Evolutionary conservation across 2,113 vertebrate genomes (phyloP), one percentile per base, ranked within the genome.

Genomic region (Antigone vipio): DNA sequence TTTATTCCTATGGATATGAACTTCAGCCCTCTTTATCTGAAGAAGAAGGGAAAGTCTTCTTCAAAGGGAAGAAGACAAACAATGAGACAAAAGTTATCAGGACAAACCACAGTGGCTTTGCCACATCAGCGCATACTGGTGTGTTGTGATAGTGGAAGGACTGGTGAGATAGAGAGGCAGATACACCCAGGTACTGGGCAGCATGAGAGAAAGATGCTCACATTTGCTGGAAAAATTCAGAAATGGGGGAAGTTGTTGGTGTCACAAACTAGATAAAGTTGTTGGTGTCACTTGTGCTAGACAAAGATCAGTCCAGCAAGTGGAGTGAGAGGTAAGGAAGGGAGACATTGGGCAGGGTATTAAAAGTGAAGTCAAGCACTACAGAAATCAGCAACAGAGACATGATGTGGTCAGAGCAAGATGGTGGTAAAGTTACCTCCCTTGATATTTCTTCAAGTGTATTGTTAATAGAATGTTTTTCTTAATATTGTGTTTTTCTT

Each of bases 111-210:
- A n/a, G 21, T 40, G 60, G 15, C 19, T 66, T 24, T 87, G 40
- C 3, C 20, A 56, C 13, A 64, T 23, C 18, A 50, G 29, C 15
- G 35, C 0, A 0, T 30, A 9, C 17, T 38, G 15, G 5, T 59
- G 15, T 59, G 23, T 17, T 45, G 34, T 45, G 30, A 8, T 23
- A 69, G 30, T 17, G 30, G 50, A 49, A 77, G 21, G 11, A 35
- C 21, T 44, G 32, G 16, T 64, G 40, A 83, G 24, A 60, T 1
- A 59, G 21, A 44, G n/a, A 47, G 8, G 3, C 15, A 91, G 21
- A 79, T 45, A 42, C 17, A 71, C 3, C 4, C 4, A 15, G 6
- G 32, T 16, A 6, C 15, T 58, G 47, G 23, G 16, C 12, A 63
- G 5, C 49, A 42, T 53, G 35, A 35, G 14, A 59, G 27, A 71